Percentiles rank a stretch among this genome's conserved stretches.
Evolutionary conservation across 2,113 vertebrate genomes (phyloP).

Genomic region (Phocoena phocoena): DNA sequence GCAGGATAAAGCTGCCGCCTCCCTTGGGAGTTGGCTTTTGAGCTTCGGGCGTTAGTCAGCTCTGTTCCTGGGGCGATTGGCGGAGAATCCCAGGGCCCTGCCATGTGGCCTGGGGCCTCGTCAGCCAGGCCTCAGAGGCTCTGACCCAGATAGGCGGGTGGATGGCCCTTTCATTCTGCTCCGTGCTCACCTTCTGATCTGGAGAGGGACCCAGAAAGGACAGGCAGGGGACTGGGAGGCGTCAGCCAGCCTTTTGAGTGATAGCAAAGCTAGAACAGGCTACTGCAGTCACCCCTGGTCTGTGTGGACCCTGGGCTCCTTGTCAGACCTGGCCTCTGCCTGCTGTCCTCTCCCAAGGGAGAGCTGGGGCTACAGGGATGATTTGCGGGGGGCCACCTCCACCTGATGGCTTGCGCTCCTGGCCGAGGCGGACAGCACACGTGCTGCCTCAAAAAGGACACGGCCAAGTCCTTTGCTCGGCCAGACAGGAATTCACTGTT

Average conservation of each 20-base stretch:
- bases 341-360: not conserved
- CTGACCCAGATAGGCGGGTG: not conserved
- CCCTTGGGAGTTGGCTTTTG: not conserved
- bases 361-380: not conserved
- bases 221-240: not conserved
- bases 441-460: not conserved
- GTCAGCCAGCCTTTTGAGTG: not conserved
- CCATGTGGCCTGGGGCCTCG: not conserved
- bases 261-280: not conserved
- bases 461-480: not conserved
- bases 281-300: not conserved
- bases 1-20: conserved; percentile 12
- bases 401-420: not conserved
- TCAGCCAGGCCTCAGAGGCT: not conserved
- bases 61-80: not conserved
- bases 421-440: not conserved
- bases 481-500: not conserved
- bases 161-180: not conserved
- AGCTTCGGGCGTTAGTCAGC: not conserved
- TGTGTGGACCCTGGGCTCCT: not conserved
- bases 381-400: not conserved
- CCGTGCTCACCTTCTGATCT: not conserved
- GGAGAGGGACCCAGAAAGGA: not conserved
- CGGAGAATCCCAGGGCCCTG: not conserved
- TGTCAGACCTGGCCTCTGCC: not conserved